Evolutionary conservation across 2,888 invertebrate genomes (phyloP).

Genomic region (Limnephilus rhombicus): DNA sequence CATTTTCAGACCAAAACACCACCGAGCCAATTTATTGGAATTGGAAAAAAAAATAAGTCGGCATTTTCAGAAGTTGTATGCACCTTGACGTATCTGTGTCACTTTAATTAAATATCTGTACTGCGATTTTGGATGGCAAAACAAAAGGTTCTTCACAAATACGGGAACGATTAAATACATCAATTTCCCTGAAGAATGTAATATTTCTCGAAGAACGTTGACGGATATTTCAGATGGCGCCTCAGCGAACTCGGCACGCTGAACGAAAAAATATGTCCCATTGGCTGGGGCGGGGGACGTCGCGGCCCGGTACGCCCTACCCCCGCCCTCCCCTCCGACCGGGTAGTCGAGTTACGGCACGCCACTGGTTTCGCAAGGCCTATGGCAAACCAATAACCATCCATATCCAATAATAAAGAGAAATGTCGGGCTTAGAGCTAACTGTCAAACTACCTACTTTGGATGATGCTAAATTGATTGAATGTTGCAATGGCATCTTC

Average conservation of each 20-base stretch:
- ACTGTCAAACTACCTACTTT: neutral
- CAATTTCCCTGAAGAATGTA: too few relatives aligned
- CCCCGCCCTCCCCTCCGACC: neutral
- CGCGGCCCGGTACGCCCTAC: constrained; percentile 31
- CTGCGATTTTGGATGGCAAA: too few relatives aligned
- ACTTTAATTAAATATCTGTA: too few relatives aligned
- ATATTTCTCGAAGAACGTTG: neutral
- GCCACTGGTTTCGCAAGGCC: constrained; percentile 20
- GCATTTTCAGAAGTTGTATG: too few relatives aligned
- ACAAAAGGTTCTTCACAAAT: too few relatives aligned
- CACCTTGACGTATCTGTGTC: too few relatives aligned
- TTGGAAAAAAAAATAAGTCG: too few relatives aligned
- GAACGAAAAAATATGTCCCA: constrained; percentile 50
- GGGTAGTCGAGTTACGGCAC: neutral
- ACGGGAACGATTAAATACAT: too few relatives aligned
- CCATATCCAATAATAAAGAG: neutral
- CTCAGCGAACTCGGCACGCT: constrained; percentile 34
- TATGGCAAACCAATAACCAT: neutral
- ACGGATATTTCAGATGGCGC: constrained; percentile 17
- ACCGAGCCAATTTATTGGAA: too few relatives aligned
- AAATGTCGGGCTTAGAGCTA: neutral
- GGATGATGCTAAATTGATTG: neutral
- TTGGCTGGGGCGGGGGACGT: constrained; percentile 38
- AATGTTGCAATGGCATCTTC: neutral
- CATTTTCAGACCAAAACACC: too few relatives aligned